Conservation (phyloP, 2,113 vertebrate genomes). For the Diphyllodes magnificus region DNA sequence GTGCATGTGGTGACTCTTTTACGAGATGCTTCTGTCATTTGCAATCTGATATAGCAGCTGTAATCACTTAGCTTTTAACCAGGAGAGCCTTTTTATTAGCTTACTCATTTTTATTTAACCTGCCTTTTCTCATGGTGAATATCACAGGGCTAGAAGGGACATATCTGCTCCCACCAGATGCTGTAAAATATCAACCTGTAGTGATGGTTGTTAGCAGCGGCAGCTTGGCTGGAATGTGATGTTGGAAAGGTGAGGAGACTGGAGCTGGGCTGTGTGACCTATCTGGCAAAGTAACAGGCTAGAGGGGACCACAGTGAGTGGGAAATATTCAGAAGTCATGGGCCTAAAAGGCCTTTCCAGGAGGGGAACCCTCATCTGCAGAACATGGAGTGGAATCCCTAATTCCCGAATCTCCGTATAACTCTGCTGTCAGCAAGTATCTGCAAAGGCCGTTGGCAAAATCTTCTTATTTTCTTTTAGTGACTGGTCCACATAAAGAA, state of each 20-base stretch:
- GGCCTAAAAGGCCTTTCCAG: not conserved
- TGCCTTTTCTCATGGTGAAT: conserved; percentile 4
- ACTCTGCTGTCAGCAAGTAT: not conserved
- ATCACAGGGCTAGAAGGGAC: not conserved
- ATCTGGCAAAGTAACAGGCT: not conserved
- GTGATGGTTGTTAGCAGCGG: not conserved
- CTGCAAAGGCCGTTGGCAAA: not conserved
- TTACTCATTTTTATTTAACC: conserved; percentile 41
- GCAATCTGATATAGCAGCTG: not conserved
- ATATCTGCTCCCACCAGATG: not conserved
- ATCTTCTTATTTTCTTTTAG: not conserved
- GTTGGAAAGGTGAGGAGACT: not conserved
- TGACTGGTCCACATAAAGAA: not conserved
- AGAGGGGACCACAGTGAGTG: not conserved
- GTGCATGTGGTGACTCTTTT: conserved; percentile 23
- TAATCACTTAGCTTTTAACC: conserved; percentile 39
- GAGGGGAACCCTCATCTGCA: not conserved
- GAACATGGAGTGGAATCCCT: not conserved
- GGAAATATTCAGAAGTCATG: not conserved
- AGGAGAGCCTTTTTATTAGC: conserved; percentile 35
- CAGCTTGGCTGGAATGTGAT: not conserved
- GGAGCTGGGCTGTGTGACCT: not conserved
- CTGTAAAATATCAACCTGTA: not conserved
- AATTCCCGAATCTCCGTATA: not conserved
- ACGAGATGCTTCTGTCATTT: conserved; percentile 9